Conservation (phyloP, 35 echinoderm and acorn worm genomes). For the Diadema setosum region DNA sequence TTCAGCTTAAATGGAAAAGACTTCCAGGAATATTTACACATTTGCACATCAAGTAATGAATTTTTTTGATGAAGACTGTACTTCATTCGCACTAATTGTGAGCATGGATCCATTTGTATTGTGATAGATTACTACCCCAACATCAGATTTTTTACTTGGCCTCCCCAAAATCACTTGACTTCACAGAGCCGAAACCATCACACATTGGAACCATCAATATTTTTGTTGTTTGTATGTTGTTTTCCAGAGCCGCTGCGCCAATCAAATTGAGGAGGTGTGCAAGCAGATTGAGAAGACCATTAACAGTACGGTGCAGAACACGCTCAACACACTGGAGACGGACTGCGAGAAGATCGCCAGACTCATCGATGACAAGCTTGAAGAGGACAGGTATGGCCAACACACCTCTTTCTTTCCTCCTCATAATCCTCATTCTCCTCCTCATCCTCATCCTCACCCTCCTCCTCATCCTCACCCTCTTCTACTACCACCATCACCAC, state of each 20-base stretch:
- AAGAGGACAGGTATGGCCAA: slow-evolving; percentile 66
- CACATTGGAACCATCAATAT: too few species aligned
- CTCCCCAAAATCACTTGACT: too few species aligned
- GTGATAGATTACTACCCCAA: neutral
- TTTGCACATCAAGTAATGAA: too few species aligned
- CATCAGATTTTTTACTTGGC: too few species aligned
- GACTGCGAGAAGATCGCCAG: slow-evolving; percentile 89
- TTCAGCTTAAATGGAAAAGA: too few species aligned
- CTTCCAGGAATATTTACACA: too few species aligned
- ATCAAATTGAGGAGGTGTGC: slow-evolving; percentile 97
- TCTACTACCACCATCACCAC: neutral
- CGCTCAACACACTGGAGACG: slow-evolving; percentile 86
- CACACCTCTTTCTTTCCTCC: neutral
- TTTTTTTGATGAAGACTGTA: too few species aligned
- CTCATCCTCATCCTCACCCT: neutral
- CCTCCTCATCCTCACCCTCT: neutral
- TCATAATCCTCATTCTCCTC: neutral
- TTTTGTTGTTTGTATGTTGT: neutral
- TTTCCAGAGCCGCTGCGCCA: slow-evolving; percentile 86
- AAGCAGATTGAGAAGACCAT: slow-evolving; percentile 96
- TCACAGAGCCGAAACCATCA: too few species aligned
- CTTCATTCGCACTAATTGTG: too few species aligned
- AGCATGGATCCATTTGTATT: neutral
- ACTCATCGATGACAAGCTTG: slow-evolving; percentile 71
- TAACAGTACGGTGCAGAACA: slow-evolving; percentile 95